Evolutionary conservation across 1,140 invertebrate species (phyloP).

Genomic region (Calliopsis andreniformis): DNA sequence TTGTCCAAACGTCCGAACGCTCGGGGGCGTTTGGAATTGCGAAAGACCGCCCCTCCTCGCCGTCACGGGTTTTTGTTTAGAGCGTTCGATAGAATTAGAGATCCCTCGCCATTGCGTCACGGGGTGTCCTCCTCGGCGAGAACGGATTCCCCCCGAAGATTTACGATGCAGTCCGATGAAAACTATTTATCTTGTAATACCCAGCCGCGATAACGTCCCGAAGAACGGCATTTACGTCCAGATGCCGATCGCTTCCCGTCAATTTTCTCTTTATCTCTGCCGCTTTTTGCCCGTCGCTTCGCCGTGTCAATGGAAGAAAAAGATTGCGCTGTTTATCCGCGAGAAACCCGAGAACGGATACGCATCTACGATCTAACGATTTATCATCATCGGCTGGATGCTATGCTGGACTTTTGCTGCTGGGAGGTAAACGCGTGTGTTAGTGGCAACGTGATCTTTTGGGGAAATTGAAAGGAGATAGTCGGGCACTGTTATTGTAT

Average conservation of each 20-base stretch:
- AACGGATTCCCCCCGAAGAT: slow-evolving; percentile 68
- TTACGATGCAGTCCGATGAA: slow-evolving; percentile 74
- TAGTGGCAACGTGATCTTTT: no score
- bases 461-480: no score
- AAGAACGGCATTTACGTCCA: slow-evolving; percentile 44
- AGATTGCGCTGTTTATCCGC: slow-evolving; percentile 14
- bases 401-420: no score
- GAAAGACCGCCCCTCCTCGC: not conserved
- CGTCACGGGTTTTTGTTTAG: not conserved
- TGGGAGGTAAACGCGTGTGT: no score
- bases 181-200: slow-evolving; percentile 73
- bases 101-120: not conserved
- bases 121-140: slow-evolving; percentile 26
- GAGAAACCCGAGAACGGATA: not conserved
- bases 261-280: slow-evolving; percentile 50
- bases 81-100: slow-evolving; percentile 7
- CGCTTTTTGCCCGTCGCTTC: slow-evolving; percentile 35
- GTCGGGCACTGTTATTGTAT: no score
- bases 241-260: slow-evolving; percentile 50
- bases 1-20: no score
- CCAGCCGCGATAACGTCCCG: slow-evolving; percentile 65
- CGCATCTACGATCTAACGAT: not conserved
- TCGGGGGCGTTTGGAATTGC: not conserved
- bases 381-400: not conserved
- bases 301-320: slow-evolving; percentile 26